Base-by-base conservation (phyloP, 2,113 vertebrate genomes). In the Micronisus gabar region DNA sequence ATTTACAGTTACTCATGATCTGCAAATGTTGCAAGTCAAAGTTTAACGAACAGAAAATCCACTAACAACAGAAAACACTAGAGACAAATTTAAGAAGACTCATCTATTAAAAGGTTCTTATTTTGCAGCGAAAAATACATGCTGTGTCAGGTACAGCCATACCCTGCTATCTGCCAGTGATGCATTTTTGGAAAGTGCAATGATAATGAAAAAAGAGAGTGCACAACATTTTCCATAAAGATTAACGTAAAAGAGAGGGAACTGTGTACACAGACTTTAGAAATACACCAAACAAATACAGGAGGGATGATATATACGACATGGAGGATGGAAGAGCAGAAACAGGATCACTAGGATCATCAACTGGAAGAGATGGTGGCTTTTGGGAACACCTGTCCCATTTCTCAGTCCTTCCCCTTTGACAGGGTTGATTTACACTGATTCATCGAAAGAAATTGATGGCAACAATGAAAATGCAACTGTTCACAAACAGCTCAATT, bases 391-490 rank as follows among this genome's bases (percentile, higher is more conserved):
- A 70, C 4, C 11, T 36, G 41, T 11, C 50, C 13, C 34, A 62
- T 52, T 78, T 52, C 23, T 84, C 40, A 63, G 29, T 18, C 23
- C 18, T 40, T 65, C 16, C 23, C 30, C 15, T 63, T 76, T 32
- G 16, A 30, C 1, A 53, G 34, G 11, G 9, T 21, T 38, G 40
- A 62, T 2, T 43, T 15, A 75, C n/a, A 74, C 0, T 7, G 13
- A 79, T 78, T 71, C 34, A 30, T 8, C 17, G 43, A 45, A 79
- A 50, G 30, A 88, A 68, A 20, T 4, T 43, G 34, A 70, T 34
- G 8, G 56, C 16, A 30, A 58, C 65, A 79, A 56, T 12, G 19
- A 74, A 81, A 61, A 74, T 7, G 4, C 1, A 3, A 48, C 41
- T 48, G 23, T 29, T 74, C 55, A 61, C 41, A 13, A 73, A 61